Conservation (phyloP, 2,888 invertebrate genomes). For the Melikaiella ostensackeni region DNA sequence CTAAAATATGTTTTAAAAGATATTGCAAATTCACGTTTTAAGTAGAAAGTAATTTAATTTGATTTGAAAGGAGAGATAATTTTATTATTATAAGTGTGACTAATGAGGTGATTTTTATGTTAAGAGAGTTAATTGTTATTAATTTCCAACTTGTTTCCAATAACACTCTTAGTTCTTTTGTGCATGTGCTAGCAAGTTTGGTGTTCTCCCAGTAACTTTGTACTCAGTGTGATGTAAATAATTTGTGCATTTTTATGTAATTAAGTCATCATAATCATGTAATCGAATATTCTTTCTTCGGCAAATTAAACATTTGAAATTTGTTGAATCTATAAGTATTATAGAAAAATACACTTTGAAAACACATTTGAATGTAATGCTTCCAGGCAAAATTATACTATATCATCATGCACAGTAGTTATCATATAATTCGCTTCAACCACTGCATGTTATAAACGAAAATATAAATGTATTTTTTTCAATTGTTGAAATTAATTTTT, state of each 20-base stretch:
- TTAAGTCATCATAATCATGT: background rate
- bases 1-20: background rate
- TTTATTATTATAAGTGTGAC: background rate
- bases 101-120: background rate
- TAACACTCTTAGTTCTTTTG: background rate
- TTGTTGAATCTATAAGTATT: no score
- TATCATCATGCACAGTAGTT: slow-evolving; percentile 25
- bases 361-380: background rate
- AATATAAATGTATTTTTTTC: no score
- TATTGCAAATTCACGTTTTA: background rate
- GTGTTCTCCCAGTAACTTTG: background rate
- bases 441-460: background rate
- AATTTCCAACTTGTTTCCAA: background rate
- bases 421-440: background rate
- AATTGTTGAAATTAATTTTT: no score
- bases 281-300: no score
- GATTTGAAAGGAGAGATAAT: background rate
- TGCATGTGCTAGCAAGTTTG: background rate
- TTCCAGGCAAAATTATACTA: slow-evolving; percentile 1
- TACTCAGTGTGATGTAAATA: background rate
- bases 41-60: no score
- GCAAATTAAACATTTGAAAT: no score
- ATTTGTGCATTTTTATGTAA: background rate
- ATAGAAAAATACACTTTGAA: no score
- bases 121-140: background rate